phyloP scores from a whole-genome alignment of 2,113 vertebrate genomes.

The Laticauda laticaudata region DNA sequence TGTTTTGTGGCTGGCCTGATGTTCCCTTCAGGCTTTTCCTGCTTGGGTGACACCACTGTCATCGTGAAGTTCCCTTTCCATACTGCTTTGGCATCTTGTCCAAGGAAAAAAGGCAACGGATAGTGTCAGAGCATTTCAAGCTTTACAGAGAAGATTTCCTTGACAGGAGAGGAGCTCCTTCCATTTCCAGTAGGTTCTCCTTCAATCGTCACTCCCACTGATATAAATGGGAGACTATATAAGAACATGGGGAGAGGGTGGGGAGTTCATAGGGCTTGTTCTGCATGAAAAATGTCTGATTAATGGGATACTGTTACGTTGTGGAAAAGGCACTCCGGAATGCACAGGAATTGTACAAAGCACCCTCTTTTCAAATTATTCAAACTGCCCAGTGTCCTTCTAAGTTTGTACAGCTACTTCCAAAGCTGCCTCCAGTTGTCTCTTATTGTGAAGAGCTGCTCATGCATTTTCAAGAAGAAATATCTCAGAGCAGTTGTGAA shows the following conservation, averaged over 20 bases:
- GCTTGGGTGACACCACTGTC: too few species aligned
- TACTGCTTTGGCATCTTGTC: background rate
- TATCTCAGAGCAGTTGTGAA: background rate
- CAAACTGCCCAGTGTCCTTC: background rate
- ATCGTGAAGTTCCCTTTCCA: too few species aligned
- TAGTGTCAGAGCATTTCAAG: slow-evolving; percentile 41
- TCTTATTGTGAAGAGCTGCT: background rate
- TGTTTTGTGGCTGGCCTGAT: too few species aligned
- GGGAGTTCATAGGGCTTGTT: background rate
- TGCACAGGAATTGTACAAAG: background rate
- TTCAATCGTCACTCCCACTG: background rate
- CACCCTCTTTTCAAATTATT: background rate
- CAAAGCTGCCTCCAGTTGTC: background rate
- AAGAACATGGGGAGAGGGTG: background rate
- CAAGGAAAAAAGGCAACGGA: slow-evolving; percentile 8
- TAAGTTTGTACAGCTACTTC: background rate
- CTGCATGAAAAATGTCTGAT: background rate
- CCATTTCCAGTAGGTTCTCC: background rate
- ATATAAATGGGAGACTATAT: background rate
- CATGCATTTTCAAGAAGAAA: background rate
- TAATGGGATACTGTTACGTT: background rate
- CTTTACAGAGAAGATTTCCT: slow-evolving; percentile 26
- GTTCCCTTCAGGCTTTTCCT: too few species aligned
- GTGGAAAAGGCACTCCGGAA: background rate
- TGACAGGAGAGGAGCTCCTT: background rate